Evolutionary conservation across 2,797 vertebrate genomes (phyloP).

Genomic region (Anguilla pacifica): DNA sequence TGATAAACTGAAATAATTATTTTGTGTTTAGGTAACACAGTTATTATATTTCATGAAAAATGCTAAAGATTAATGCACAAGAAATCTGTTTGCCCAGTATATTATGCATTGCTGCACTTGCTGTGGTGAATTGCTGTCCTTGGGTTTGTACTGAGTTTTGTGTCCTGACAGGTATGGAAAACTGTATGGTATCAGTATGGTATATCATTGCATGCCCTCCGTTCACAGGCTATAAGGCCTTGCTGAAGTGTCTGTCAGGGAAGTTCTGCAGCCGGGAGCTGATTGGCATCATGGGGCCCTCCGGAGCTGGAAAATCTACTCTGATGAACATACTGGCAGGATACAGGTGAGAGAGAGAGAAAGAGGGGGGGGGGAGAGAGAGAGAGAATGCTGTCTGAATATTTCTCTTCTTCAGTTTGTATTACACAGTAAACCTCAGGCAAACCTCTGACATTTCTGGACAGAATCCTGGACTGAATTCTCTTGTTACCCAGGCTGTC

Average conservation of each 20-base stretch:
- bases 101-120: background rate
- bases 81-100: background rate
- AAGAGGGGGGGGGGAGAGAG: background rate
- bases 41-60: background rate
- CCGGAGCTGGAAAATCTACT: conserved; percentile 94
- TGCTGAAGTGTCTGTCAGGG: conserved; percentile 96
- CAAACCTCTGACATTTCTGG: background rate
- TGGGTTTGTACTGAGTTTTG: background rate
- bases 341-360: conserved; percentile 83
- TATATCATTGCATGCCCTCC: background rate
- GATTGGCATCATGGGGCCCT: conserved; percentile 98
- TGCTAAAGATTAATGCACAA: background rate
- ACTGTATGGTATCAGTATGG: background rate
- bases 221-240: conserved; percentile 89
- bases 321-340: conserved; percentile 98
- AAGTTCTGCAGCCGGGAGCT: conserved; percentile 92
- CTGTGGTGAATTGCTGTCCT: background rate
- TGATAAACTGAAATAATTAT: background rate
- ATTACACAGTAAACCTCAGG: background rate
- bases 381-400: background rate
- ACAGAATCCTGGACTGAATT: background rate
- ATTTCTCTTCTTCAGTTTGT: background rate
- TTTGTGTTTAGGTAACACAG: background rate
- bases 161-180: background rate
- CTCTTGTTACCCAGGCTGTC: background rate